Conservation (phyloP, 1,140 invertebrate species). For the Gonatopus flavifemur region DNA sequence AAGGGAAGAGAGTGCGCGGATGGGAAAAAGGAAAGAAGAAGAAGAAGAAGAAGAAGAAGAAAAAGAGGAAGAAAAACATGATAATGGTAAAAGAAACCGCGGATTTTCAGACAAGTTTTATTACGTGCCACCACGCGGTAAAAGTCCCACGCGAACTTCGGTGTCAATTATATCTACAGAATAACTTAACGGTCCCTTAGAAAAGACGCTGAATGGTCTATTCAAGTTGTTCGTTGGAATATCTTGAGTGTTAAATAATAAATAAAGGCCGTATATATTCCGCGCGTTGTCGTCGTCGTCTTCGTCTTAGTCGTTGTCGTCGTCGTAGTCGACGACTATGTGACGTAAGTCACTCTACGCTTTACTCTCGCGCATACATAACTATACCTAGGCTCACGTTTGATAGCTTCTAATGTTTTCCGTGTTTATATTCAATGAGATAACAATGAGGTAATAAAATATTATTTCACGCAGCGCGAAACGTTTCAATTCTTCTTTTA, state of each 20-base stretch:
- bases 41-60: constrained; percentile 3
- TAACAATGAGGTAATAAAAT: too few relatives aligned
- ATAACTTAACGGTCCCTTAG: constrained; percentile 58
- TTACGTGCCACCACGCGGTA: constrained; percentile 31
- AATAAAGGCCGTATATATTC: constrained; percentile 49
- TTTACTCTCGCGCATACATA: too few relatives aligned
- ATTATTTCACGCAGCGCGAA: too few relatives aligned
- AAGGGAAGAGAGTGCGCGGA: background rate
- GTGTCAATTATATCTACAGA: constrained; percentile 58
- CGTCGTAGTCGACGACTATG: too few relatives aligned
- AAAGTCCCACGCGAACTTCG: constrained; percentile 51
- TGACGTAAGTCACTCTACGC: constrained; percentile 50
- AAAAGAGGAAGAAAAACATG: constrained; percentile 25
- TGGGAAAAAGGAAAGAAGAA: background rate
- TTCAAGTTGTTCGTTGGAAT: constrained; percentile 54
- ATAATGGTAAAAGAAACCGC: too few relatives aligned
- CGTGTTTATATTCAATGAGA: too few relatives aligned
- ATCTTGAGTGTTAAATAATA: constrained; percentile 59
- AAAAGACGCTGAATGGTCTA: constrained; percentile 56
- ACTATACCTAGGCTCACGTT: too few relatives aligned
- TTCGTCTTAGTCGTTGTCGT: too few relatives aligned
- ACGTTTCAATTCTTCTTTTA: too few relatives aligned
- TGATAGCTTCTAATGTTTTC: too few relatives aligned
- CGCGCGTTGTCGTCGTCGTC: too few relatives aligned
- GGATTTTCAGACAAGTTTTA: constrained; percentile 45